Conservation (phyloP, 2,888 invertebrate species). For the Camptogramma bilineatum region DNA sequence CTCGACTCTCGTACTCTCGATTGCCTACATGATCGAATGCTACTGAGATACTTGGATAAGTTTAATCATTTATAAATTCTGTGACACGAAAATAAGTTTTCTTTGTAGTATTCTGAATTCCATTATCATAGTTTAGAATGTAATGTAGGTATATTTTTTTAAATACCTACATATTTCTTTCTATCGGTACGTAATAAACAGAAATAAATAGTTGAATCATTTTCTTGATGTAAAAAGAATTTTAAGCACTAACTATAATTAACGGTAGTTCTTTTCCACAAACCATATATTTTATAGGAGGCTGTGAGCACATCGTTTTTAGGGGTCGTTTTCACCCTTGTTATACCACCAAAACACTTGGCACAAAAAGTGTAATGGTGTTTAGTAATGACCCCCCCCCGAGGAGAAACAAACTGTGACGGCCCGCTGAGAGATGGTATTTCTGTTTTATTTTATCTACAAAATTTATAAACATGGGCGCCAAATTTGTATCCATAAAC, state of each 20-base stretch:
- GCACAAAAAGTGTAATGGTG: slow-evolving; percentile 85
- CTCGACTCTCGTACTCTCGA: no score
- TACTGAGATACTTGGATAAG: no score
- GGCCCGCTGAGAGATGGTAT: slow-evolving; percentile 68
- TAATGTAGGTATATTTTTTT: no score
- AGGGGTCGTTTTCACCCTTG: slow-evolving; percentile 84
- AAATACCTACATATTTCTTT: no score
- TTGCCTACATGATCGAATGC: no score
- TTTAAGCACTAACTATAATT: slow-evolving; percentile 1
- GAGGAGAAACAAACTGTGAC: slow-evolving; percentile 68
- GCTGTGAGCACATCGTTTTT: slow-evolving; percentile 76
- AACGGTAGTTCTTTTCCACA: slow-evolving; percentile 64
- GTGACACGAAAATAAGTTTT: no score
- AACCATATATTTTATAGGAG: slow-evolving; percentile 60
- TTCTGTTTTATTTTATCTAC: slow-evolving; percentile 55
- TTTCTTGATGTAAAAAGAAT: no score
- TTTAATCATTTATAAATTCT: no score
- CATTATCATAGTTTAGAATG: no score
- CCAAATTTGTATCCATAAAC: slow-evolving; percentile 6
- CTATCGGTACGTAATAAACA: no score
- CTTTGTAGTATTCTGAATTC: no score
- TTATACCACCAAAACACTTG: slow-evolving; percentile 83
- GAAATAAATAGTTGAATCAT: no score
- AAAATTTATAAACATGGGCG: slow-evolving; percentile 14
- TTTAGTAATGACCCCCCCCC: slow-evolving; percentile 83